Evolutionary conservation across 2,888 invertebrate genomes (phyloP), one percentile per base, ranked within the genome.

Genomic region (Acanthosoma haemorrhoidale): DNA sequence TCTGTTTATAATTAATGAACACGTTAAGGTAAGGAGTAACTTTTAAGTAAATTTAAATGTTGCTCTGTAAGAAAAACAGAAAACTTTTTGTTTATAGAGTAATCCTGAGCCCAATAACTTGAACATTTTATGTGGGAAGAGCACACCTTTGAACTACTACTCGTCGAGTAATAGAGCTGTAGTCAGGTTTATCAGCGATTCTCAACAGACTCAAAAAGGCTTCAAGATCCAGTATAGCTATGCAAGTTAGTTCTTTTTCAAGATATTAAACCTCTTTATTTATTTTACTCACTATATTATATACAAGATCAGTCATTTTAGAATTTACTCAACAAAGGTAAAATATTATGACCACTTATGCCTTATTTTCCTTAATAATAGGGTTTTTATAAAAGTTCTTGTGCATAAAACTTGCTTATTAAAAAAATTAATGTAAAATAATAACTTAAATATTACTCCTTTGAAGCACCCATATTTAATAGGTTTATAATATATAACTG

Each of bases 181-280:
- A 34, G 18, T 74, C 13, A 61, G 63, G 21, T 74, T 73, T 29
- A 29, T 70, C 58, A 51, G 63, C 18, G 73, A 64, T 51, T 6
- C 74, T 78, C 60, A 78, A 75, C 18, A 79, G 78, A 73, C 83
- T 85, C 51, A 41, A 11, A 84, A 81, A 78, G 88, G 89, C 34
- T 88, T 94, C 76, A 85, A 86, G 80, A 78, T 93, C 4, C 84
- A 86, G 75, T 85, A 86, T 72, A 78, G 80, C 13, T 79, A 81
- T 29, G 79, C 83, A 21, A 84, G 21, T 58, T 32, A 32, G 9
- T 16, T 61, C 18, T 61, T 16, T 29, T 11, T 25, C 16, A 29
- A n/a, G 11, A 51, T 13, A 11, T 16, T 8, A 1, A 25, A 31
- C 9, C 13, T 16, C 4, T 59, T 31, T 4, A n/a, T n/a, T n/a